Evolutionary conservation across 92 coral and sea anemone species (phyloP).

Genomic region (Zoanthus gigantus): DNA sequence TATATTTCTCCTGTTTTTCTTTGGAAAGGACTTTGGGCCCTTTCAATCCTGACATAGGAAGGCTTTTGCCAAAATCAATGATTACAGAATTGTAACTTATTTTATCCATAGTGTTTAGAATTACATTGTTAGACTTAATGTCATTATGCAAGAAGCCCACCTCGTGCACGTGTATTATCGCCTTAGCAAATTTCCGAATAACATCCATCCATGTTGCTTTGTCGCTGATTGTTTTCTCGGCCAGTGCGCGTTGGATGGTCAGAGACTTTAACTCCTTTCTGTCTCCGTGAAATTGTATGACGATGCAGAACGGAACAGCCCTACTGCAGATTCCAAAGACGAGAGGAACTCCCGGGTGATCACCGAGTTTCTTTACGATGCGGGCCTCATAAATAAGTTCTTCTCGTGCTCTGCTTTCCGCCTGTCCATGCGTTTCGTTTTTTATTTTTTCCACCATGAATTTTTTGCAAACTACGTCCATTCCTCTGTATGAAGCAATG

Average conservation of each 20-base stretch:
- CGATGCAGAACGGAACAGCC: conserved; percentile 20
- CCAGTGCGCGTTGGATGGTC: conserved; percentile 6
- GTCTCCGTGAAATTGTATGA: conserved; percentile 45
- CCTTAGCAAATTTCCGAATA: conserved; percentile 10
- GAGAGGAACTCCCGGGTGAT: conserved; percentile 46
- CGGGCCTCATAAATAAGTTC: conserved; percentile 38
- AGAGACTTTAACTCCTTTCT: not conserved
- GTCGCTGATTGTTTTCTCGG: not conserved
- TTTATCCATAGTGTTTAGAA: not conserved
- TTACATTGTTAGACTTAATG: conserved; percentile 34
- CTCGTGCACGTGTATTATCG: conserved; percentile 2
- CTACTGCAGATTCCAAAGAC: conserved; percentile 46
- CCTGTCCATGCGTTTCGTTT: conserved; percentile 33
- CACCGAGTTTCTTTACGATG: conserved; percentile 37
- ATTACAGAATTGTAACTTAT: not conserved
- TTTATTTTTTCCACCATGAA: not conserved
- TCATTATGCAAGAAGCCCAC: conserved; percentile 18
- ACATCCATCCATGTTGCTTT: not conserved
- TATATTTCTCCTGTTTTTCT: conserved; percentile 13
- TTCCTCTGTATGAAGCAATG: conserved; percentile 36
- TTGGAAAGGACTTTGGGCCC: conserved; percentile 23
- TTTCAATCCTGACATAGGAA: conserved; percentile 2
- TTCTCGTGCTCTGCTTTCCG: conserved; percentile 11
- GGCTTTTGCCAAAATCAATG: conserved; percentile 22
- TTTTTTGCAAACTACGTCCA: conserved; percentile 22